These are phyloP conservation scores for Gymnothorax reevesii DNA, from an alignment of 2,797 vertebrate species.

Conservation along the genomic window DNA sequence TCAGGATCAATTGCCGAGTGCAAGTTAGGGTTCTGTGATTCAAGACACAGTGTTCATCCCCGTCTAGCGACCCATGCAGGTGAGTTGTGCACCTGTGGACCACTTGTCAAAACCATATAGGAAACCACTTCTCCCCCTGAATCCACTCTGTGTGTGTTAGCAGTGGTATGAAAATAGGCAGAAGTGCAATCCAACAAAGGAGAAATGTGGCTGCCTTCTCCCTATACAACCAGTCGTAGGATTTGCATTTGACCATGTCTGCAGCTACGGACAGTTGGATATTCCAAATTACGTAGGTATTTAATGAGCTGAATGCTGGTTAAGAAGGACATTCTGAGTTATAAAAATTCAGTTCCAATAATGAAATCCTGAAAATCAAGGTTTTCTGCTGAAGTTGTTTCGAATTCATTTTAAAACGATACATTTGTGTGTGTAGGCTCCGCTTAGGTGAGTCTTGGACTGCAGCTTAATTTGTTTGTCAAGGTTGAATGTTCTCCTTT, in stretches of 20 bases:
- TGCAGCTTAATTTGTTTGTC: conserved; percentile 5
- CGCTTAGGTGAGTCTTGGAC: conserved; percentile 13
- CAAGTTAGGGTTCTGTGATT: neutral
- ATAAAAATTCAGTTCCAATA: conserved; percentile 9
- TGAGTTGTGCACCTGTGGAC: neutral
- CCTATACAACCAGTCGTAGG: neutral
- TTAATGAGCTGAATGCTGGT: neutral
- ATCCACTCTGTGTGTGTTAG: neutral
- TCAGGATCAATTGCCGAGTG: too few relatives aligned
- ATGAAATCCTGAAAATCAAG: conserved; percentile 16
- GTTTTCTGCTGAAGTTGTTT: conserved; percentile 9
- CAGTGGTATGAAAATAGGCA: neutral
- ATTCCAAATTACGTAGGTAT: neutral
- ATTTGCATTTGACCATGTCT: neutral
- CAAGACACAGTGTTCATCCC: neutral
- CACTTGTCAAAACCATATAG: neutral
- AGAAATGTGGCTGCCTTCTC: neutral
- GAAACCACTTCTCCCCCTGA: neutral
- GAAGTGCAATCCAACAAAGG: neutral
- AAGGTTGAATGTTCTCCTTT: neutral
- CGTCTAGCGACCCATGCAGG: neutral
- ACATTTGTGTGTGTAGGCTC: conserved; percentile 1
- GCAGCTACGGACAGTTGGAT: neutral
- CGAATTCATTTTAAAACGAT: conserved; percentile 5
- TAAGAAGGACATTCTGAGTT: neutral